Evolutionary conservation across 2,113 vertebrate species (phyloP).

Genomic region (Gobius niger): DNA sequence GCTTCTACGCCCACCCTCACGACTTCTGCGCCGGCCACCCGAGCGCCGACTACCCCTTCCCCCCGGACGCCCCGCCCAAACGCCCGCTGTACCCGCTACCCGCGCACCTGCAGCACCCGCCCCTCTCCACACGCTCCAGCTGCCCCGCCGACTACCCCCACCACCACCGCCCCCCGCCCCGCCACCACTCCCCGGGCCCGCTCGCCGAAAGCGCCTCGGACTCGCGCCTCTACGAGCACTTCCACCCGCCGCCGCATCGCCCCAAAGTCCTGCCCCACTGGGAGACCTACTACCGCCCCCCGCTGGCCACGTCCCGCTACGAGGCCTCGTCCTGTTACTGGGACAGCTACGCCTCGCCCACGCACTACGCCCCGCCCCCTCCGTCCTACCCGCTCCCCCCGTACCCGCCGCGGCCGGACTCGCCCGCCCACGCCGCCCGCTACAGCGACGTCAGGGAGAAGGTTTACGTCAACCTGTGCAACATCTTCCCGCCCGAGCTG

Average conservation of each 20-base stretch:
- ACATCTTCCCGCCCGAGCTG: conserved; percentile 94
- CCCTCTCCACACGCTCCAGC: conserved; percentile 81
- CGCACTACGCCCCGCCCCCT: conserved; percentile 50
- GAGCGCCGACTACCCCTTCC: conserved; percentile 69
- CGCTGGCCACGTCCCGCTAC: conserved; percentile 73
- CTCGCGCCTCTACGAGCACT: conserved; percentile 85
- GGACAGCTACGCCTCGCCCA: conserved; percentile 46
- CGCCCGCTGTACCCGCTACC: conserved; percentile 83
- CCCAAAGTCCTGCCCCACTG: conserved; percentile 82
- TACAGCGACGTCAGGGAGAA: conserved; percentile 87
- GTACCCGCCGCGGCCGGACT: conserved; percentile 47
- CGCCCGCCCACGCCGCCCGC: conserved; percentile 22
- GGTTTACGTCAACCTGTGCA: conserved; percentile 90
- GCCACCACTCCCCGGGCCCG: conserved; percentile 82
- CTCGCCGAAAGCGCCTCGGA: conserved; percentile 88
- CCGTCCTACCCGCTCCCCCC: conserved; percentile 21
- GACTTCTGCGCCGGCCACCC: conserved; percentile 79
- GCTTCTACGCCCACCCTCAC: conserved; percentile 69
- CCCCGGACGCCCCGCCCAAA: conserved; percentile 82
- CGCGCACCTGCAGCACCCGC: conserved; percentile 84
- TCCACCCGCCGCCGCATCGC: conserved; percentile 76
- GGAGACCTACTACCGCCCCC: conserved; percentile 83
- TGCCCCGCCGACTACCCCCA: conserved; percentile 87
- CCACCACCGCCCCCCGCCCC: conserved; percentile 70
- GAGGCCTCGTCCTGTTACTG: conserved; percentile 85